These are phyloP conservation scores for Anabas testudineus DNA, from an alignment of 2,797 vertebrate genomes.

Conservation along the genomic window DNA sequence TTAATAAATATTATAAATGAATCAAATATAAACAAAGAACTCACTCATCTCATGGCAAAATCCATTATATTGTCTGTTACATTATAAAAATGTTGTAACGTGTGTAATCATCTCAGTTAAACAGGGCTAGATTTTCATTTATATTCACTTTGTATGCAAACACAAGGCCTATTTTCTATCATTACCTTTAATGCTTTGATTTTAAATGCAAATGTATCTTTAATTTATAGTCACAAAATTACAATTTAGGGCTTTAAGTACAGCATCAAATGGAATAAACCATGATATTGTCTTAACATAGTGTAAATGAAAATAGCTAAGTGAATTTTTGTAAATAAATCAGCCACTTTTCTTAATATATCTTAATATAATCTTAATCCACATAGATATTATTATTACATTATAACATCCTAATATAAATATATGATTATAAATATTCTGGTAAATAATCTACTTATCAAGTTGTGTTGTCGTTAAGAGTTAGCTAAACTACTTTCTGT, in stretches of 20 bases:
- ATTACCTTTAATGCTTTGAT: neutral
- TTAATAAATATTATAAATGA: too few relatives aligned
- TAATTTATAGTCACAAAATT: neutral
- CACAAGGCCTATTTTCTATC: neutral
- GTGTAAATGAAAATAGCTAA: neutral
- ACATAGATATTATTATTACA: too few relatives aligned
- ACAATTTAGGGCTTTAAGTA: neutral
- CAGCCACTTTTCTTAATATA: too few relatives aligned
- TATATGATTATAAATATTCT: neutral
- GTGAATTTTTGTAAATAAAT: neutral
- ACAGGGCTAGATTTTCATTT: neutral
- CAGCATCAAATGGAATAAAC: neutral
- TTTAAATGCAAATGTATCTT: neutral
- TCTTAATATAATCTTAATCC: too few relatives aligned
- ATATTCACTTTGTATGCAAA: neutral
- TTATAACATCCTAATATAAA: constrained; percentile 1
- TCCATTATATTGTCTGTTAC: neutral
- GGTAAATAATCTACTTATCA: constrained; percentile 10
- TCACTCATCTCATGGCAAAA: neutral
- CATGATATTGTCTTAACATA: neutral
- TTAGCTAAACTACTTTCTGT: constrained; percentile 24
- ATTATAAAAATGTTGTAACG: neutral
- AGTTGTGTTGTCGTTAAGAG: constrained; percentile 4
- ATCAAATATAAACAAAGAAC: constrained; percentile 5
- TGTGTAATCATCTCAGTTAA: neutral